Percentiles rank a stretch among this genome's conserved stretches.
phyloP scores from a whole-genome alignment of 2,888 invertebrate genomes.

The Lordiphosa andalusiaca region DNA sequence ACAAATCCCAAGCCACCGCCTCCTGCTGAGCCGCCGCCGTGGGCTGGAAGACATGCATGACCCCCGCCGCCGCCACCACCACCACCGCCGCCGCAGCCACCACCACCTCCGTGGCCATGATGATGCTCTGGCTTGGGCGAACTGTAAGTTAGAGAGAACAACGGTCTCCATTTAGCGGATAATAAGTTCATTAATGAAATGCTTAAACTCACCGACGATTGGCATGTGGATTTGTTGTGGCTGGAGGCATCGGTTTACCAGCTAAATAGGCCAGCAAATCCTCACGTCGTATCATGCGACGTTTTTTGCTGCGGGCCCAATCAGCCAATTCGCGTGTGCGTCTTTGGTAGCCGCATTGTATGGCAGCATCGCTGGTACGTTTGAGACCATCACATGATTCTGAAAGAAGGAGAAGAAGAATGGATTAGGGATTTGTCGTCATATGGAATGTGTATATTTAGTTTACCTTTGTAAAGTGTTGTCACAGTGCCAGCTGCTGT shows the following conservation, averaged over 20 bases:
- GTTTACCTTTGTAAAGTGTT: conserved; percentile 87
- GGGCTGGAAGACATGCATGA: conserved; percentile 6
- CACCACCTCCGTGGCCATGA: conserved; percentile 26
- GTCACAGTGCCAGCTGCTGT: conserved; percentile 90
- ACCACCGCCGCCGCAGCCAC: conserved; percentile 8
- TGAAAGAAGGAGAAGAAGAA: too few relatives aligned
- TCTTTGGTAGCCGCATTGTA: conserved; percentile 87
- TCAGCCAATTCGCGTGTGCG: conserved; percentile 88
- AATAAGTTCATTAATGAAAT: conserved; percentile 6
- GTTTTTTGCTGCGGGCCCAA: conserved; percentile 87
- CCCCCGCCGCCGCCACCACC: conserved; percentile 23
- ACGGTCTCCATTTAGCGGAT: conserved; percentile 1
- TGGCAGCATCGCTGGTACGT: conserved; percentile 85
- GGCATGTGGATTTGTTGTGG: conserved; percentile 81
- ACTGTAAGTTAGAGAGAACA: conserved; percentile 30
- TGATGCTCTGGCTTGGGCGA: conserved; percentile 79
- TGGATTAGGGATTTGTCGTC: too few relatives aligned
- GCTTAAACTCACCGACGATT: conserved; percentile 76
- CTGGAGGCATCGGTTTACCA: conserved; percentile 85
- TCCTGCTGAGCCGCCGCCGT: conserved; percentile 17
- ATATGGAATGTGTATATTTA: too few relatives aligned
- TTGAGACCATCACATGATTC: conserved; percentile 88
- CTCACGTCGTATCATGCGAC: conserved; percentile 86
- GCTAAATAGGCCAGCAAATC: conserved; percentile 89
- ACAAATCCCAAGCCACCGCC: conserved; percentile 29